These are phyloP conservation scores for Chymomyza amoena DNA, from an alignment of 2,888 invertebrate species.

Conservation along the genomic window DNA sequence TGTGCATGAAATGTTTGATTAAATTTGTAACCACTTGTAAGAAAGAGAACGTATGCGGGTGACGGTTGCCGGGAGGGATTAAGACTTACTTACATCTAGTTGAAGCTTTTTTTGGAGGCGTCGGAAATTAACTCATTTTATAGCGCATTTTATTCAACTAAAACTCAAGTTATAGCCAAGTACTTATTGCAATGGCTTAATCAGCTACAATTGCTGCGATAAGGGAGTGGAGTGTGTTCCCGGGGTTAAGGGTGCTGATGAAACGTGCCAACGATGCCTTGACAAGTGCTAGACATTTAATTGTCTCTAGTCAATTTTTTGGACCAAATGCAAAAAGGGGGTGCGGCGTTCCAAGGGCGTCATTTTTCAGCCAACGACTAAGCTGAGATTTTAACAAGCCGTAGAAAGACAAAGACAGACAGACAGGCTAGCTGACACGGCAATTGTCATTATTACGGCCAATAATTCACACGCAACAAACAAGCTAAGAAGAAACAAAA, in stretches of 20 bases:
- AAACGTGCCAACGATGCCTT: neutral
- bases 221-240: neutral
- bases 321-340: too few species aligned
- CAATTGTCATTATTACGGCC: slow-evolving; percentile 59
- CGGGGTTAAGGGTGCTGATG: neutral
- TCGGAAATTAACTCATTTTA: slow-evolving; percentile 69
- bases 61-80: neutral
- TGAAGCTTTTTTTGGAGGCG: slow-evolving; percentile 25
- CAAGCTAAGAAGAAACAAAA: neutral
- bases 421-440: slow-evolving; percentile 35
- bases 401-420: neutral
- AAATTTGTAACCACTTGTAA: slow-evolving; percentile 60
- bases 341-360: slow-evolving; percentile 6
- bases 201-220: neutral
- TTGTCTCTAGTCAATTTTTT: neutral
- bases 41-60: neutral
- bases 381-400: neutral
- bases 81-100: neutral
- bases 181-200: slow-evolving; percentile 14
- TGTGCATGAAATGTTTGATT: slow-evolving; percentile 52
- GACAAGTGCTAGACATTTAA: slow-evolving; percentile 3
- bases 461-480: slow-evolving; percentile 59
- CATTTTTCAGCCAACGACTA: slow-evolving; percentile 46
- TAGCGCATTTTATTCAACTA: slow-evolving; percentile 37
- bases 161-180: slow-evolving; percentile 9